Conservation (phyloP, 2,888 invertebrate species). For the Chrysolina oricalcia region DNA sequence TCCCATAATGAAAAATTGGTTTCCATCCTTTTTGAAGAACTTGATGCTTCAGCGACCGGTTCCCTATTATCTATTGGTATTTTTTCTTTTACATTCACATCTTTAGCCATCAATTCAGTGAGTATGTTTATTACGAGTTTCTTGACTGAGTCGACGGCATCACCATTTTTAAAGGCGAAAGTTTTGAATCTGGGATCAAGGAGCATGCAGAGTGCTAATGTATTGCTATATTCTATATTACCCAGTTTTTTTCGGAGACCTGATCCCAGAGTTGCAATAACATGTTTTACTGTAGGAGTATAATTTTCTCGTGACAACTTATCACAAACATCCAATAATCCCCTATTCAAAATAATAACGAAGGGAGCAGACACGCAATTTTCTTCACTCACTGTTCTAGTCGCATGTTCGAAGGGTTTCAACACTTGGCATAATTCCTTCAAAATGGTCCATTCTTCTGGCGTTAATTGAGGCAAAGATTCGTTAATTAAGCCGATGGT, state of each 20-base stretch:
- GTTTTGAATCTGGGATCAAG: conserved; percentile 49
- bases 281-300: not conserved
- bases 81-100: too few species aligned
- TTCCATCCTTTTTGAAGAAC: too few species aligned
- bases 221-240: conserved; percentile 43
- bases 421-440: conserved; percentile 34
- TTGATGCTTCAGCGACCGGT: too few species aligned
- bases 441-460: conserved; percentile 37
- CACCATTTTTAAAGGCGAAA: conserved; percentile 35
- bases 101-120: too few species aligned
- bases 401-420: conserved; percentile 30
- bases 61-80: too few species aligned
- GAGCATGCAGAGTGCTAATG: conserved; percentile 43
- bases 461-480: conserved; percentile 27
- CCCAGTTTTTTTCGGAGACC: conserved; percentile 40
- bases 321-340: conserved; percentile 47
- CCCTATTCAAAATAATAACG: conserved; percentile 46
- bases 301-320: conserved; percentile 1
- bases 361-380: conserved; percentile 51
- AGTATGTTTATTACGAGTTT: too few species aligned
- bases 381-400: conserved; percentile 37
- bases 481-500: conserved; percentile 36
- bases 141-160: not conserved
- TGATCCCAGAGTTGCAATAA: conserved; percentile 4
- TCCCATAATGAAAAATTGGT: not conserved